Base-by-base conservation (phyloP, 1,140 invertebrate genomes). In the Dryas iulia region DNA sequence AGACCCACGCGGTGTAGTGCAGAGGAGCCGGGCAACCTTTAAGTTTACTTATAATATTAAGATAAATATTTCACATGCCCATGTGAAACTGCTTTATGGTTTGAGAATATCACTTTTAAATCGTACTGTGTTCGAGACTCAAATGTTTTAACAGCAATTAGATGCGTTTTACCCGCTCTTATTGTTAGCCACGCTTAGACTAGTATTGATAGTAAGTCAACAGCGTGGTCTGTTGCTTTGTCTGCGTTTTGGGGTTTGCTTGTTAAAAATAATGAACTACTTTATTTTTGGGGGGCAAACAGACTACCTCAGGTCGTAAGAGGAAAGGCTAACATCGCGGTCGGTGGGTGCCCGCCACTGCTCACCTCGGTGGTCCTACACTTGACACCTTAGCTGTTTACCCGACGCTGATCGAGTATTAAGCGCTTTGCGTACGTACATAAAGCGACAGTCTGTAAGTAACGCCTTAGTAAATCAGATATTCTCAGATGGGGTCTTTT, bases 21-120 rank as follows among this genome's bases (percentile, higher is more conserved):
- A 67, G 74, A 68, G 74, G 74, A 77, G 75, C 74, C 77, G 68
- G 77, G 67, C 67, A 80, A 71, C 73, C 73, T 81, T 87, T 78
- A 87, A 84, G 87, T 91, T 91, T 91, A 89, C 89, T 89, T 91
- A 91, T 89, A 89, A 89, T 89, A 91, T 91, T 91, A 89, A 87
- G 85, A 82, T 89, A 91, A 89, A 91, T 91, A 89, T 91, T 91
- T 91, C 89, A 89, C 89, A 89, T 83, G 79, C 61, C 71, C 81
- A 80, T 84, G 89, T 91, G 87, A 91, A 91, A 91, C 86, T 86
- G 79, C 86, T 89, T 89, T 91, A 91, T 88, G 86, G 84, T 82
- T 84, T 79, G 86, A 87, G 85, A 89, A 87, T 90, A 89, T 91
- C 86, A 89, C 83, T 89, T 89, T 87, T 84, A 89, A 89, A 87